Evolutionary conservation across 1,140 invertebrate species (phyloP), one percentile per base, ranked within the genome.

Genomic region (Vollenhovia emeryi): DNA sequence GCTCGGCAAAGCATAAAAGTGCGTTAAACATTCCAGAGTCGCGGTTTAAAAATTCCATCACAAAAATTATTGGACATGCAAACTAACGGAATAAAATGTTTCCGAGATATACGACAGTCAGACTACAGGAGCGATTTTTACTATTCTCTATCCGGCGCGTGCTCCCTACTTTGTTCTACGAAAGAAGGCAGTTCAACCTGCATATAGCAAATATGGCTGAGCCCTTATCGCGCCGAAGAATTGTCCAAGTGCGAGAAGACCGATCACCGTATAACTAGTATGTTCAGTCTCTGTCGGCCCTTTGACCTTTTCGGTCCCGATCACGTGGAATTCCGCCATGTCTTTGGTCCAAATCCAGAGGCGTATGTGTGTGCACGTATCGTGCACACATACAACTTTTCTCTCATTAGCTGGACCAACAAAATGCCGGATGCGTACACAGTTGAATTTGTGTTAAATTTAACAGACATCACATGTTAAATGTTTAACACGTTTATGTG

Each of bases 1-100:
- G n/a, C 43, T 24, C 18, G 30, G 13, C 11, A 66, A 79, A 79
- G 15, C 52, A 52, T 79, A 48, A 79, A 78, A 66, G 43, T n/a
- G n/a, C n/a, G 40, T 66, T 68, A 66, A 68, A 66, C 30, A 79
- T 79, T 68, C n/a, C 75, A 68, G 3, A 48, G 30, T 36, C 33
- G n/a, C n/a, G 21, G 9, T 13, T 66, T 52, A 52, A 79, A 78
- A 79, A 79, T 68, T 50, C 60, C 21, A 50, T 36, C 7, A 33
- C 15, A 45, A 50, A 36, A 68, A 68, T 68, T 50, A 66, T 50
- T 66, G 5, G 2, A 79, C 15, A 50, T 24, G 27, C 75, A 18
- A 50, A 18, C 9, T 5, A 79, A 79, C n/a, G 13, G 13, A 48
- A 48, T 21, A 68, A 79, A 68, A 76, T 66, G 13, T 55, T 55